Base-by-base conservation (phyloP, 2,797 vertebrate species). In the Bovichtus variegatus region DNA sequence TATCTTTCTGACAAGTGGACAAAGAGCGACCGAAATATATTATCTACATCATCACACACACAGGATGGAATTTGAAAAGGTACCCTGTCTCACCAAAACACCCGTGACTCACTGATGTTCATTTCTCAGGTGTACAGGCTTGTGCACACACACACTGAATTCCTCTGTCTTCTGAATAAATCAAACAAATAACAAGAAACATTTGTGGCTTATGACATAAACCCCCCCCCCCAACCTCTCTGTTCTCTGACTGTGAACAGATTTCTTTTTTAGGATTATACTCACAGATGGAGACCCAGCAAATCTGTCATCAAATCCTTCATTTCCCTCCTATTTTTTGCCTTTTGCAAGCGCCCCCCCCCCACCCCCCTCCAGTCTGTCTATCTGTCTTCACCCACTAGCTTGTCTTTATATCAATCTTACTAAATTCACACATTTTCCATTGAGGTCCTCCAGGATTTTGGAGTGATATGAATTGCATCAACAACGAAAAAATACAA, bases 251-350 rank as follows among this genome's bases (percentile, higher is more conserved):
- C 78, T 72, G 69, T 13, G 78, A 91, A 92, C 86, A 86, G 82
- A 84, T 88, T 93, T 88, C 77, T 86, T 79, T 89, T 86, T 68
- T 25, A 64, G 85, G 91, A 94, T 94, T 93, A 94, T 70, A 67
- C 80, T 82, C 91, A 89, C 93, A 95, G 94, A 95, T 94, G 93
- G 92, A 93, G 83, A 87, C 82, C 51, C 68, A 6, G 55, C 77
- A 92, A 91, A 92, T 92, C 91, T 92, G 86, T 83, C 71, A 77
- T 74, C 41, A 87, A 87, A 87, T 89, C 89, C 76, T 81, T 82
- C 78, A 40, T 84, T 80, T 78, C 72, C 53, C 74, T 74, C 64
- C 34, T 67, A 46, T 77, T 71, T 73, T 51, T 41, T 44, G n/a
- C 40, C 23, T 21, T 69, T 63, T 27, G 50, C 71, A 71, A 64